A percentile compares a stretch with the other conserved stretches of the same genome.
Conservation (phyloP, 2,797 vertebrate genomes). For the Micromesistius poutassou region DNA sequence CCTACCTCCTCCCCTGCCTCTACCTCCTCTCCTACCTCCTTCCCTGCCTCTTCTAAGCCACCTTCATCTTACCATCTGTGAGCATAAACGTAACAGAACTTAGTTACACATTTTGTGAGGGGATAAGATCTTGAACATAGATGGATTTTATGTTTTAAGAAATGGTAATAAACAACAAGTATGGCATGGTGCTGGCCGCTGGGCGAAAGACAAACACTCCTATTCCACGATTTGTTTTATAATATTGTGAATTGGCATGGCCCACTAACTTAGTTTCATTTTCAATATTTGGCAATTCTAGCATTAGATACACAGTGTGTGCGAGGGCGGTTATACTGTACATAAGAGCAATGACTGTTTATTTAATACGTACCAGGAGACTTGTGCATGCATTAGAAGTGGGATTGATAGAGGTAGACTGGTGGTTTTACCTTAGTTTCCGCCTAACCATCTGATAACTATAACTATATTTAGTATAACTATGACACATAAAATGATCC, state of each 20-base stretch:
- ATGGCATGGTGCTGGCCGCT: not conserved
- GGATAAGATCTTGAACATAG: not conserved
- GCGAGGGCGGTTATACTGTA: not conserved
- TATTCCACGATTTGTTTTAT: not conserved
- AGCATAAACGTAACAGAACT: not conserved
- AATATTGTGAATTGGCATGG: not conserved
- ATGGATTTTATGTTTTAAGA: not conserved
- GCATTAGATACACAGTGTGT: not conserved
- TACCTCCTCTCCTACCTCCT: not conserved
- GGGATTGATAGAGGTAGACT: no score
- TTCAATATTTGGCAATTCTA: not conserved
- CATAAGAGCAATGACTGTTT: no score
- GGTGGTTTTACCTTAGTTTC: no score
- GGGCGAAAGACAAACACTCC: not conserved
- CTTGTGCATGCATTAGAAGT: no score
- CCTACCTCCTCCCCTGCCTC: not conserved
- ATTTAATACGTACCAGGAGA: no score
- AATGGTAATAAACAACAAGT: not conserved
- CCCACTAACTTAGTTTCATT: not conserved
- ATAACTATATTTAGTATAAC: no score
- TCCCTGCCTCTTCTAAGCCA: not conserved
- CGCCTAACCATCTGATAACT: no score
- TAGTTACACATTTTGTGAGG: not conserved
- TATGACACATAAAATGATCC: not conserved
- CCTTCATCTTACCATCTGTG: not conserved